Conservation (phyloP, 2,113 vertebrate species). For the Onychostoma macrolepis region DNA sequence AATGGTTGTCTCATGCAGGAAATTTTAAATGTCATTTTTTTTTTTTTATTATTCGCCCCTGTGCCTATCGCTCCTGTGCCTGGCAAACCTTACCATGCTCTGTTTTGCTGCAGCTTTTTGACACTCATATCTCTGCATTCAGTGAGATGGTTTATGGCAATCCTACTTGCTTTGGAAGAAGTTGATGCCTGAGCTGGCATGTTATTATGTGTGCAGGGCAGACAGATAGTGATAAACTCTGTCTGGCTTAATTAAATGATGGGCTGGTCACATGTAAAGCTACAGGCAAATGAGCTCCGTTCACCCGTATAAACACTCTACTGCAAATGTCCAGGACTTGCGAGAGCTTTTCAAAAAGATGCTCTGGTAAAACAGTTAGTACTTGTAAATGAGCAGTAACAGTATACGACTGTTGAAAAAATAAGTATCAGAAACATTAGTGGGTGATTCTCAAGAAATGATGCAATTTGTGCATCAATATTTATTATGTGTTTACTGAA, state of each 20-base stretch:
- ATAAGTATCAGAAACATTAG: neutral
- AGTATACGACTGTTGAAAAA: neutral
- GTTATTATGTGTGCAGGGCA: neutral
- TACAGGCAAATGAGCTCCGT: constrained; percentile 1
- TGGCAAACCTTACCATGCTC: neutral
- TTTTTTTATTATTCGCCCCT: neutral
- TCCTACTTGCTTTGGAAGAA: neutral
- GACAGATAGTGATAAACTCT: neutral
- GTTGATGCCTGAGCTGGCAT: neutral
- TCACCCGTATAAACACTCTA: neutral
- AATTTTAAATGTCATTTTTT: no score
- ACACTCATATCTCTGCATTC: constrained; percentile 10
- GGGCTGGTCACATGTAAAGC: constrained; percentile 33
- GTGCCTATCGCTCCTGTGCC: neutral
- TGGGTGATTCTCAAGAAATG: neutral
- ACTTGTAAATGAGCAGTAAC: neutral
- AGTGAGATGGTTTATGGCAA: neutral
- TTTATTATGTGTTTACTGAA: neutral
- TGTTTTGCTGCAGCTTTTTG: constrained; percentile 9
- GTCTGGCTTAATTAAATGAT: neutral
- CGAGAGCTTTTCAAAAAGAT: neutral
- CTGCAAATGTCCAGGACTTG: neutral
- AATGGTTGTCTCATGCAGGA: no score
- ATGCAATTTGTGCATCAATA: neutral
- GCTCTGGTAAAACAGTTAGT: neutral